Percentiles rank a stretch among this genome's conserved stretches.
Evolutionary conservation across 2,888 invertebrate species (phyloP).

Genomic region (Leucophora obtusa): DNA sequence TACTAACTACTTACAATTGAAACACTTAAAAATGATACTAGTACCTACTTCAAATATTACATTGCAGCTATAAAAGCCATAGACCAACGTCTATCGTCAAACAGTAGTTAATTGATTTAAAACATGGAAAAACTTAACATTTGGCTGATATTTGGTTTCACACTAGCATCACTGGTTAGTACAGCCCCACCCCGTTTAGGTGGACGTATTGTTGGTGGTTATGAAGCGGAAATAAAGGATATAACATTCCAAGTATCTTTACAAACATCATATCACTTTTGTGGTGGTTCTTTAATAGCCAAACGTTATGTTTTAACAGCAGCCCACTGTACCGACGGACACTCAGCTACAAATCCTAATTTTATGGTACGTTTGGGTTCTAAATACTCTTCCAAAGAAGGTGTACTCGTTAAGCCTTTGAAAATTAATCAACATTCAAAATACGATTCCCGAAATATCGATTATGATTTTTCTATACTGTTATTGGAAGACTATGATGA

Average conservation of each 20-base stretch:
- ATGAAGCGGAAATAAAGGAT: constrained; percentile 64
- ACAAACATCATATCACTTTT: constrained; percentile 72
- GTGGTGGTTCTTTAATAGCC: constrained; percentile 79
- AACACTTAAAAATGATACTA: constrained; percentile 5
- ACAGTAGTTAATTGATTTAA: constrained; percentile 26
- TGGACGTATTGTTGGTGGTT: constrained; percentile 72
- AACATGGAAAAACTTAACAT: constrained; percentile 26
- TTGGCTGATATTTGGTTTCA: constrained; percentile 14
- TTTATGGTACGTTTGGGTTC: constrained; percentile 77
- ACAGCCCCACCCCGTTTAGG: constrained; percentile 60
- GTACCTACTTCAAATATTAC: constrained; percentile 15
- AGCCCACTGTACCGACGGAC: constrained; percentile 76
- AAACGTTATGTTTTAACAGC: constrained; percentile 77
- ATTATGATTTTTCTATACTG: constrained; percentile 78
- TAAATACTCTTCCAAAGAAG: constrained; percentile 72
- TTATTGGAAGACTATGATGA: constrained; percentile 70
- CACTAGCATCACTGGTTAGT: neutral
- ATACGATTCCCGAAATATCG: constrained; percentile 75
- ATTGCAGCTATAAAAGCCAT: constrained; percentile 38
- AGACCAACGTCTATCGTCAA: neutral
- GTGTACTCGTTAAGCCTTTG: constrained; percentile 72
- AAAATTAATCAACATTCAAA: constrained; percentile 73
- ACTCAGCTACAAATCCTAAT: constrained; percentile 11
- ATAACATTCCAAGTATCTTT: constrained; percentile 72
- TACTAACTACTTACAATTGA: neutral